Evolutionary conservation across 2,888 invertebrate species (phyloP).

Genomic region (Chymomyza procnemis): DNA sequence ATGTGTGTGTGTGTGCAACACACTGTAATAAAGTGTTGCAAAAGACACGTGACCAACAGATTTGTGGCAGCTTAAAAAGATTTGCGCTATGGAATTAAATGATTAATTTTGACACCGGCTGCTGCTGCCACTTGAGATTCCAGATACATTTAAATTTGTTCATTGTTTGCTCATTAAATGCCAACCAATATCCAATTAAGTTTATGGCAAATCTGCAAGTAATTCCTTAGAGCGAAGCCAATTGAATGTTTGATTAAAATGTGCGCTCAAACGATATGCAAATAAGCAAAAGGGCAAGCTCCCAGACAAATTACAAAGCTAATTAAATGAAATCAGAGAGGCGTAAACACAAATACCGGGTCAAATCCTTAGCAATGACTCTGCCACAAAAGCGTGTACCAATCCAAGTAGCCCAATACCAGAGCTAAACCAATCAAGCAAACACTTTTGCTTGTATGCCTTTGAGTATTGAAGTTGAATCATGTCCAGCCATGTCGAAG

Average conservation of each 20-base stretch:
- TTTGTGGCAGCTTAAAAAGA: neutral
- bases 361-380: neutral
- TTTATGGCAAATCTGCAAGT: neutral
- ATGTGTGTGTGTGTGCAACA: too few species aligned
- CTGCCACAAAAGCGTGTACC: neutral
- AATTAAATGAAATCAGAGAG: constrained; percentile 53
- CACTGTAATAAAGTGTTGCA: constrained; percentile 27
- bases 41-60: neutral
- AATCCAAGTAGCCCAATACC: neutral
- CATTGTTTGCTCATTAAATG: neutral
- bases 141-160: neutral
- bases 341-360: constrained; percentile 19
- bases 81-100: neutral
- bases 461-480: constrained; percentile 37
- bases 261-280: constrained; percentile 42
- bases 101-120: neutral
- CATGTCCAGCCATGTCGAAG: constrained; percentile 45
- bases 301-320: constrained; percentile 46
- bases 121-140: neutral
- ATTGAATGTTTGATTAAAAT: constrained; percentile 47
- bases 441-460: neutral
- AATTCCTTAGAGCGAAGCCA: constrained; percentile 17
- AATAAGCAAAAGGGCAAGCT: constrained; percentile 38
- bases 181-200: neutral
- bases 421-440: neutral